These are phyloP conservation scores for Austrofundulus limnaeus DNA, from an alignment of 2,113 vertebrate genomes.

Conservation along the genomic window DNA sequence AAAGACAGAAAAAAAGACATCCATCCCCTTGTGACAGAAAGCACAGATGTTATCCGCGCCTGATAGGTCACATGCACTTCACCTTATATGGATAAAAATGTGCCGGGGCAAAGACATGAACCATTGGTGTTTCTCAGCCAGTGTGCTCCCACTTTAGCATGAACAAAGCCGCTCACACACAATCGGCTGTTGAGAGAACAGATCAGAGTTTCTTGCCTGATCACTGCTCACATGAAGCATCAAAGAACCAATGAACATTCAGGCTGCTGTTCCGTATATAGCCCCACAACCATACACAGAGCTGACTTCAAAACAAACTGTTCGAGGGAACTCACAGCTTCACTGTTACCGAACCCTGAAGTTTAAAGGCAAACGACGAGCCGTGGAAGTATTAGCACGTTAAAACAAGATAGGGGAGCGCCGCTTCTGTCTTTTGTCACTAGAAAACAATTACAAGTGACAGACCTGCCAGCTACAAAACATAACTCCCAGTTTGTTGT, in stretches of 20 bases:
- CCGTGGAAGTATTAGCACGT: conserved; percentile 2
- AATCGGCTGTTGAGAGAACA: conserved; percentile 14
- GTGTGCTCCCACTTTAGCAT: conserved; percentile 56
- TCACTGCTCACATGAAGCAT: conserved; percentile 16
- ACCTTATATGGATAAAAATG: conserved; percentile 85
- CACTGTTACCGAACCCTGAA: not conserved
- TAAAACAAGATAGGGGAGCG: conserved; percentile 16
- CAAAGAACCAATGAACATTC: not conserved
- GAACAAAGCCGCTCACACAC: conserved; percentile 45
- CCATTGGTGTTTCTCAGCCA: conserved; percentile 62
- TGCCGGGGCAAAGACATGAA: conserved; percentile 69
- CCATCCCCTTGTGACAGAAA: conserved; percentile 80
- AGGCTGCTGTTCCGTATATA: conserved; percentile 11
- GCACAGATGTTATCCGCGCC: conserved; percentile 74
- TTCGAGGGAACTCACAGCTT: conserved; percentile 24
- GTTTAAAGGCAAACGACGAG: not conserved
- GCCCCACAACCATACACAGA: conserved; percentile 18
- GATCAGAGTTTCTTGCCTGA: not conserved
- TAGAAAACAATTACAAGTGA: conserved; percentile 52
- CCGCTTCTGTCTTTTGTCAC: conserved; percentile 33
- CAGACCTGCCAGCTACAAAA: conserved; percentile 19
- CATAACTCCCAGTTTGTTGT: conserved; percentile 20
- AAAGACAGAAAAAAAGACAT: conserved; percentile 52
- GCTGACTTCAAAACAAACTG: conserved; percentile 18
- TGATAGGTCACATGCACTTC: conserved; percentile 72